A percentile compares a stretch with the other conserved stretches of the same genome.
phyloP scores from a whole-genome alignment of 1,140 invertebrate species.

The Drosophila orena region DNA sequence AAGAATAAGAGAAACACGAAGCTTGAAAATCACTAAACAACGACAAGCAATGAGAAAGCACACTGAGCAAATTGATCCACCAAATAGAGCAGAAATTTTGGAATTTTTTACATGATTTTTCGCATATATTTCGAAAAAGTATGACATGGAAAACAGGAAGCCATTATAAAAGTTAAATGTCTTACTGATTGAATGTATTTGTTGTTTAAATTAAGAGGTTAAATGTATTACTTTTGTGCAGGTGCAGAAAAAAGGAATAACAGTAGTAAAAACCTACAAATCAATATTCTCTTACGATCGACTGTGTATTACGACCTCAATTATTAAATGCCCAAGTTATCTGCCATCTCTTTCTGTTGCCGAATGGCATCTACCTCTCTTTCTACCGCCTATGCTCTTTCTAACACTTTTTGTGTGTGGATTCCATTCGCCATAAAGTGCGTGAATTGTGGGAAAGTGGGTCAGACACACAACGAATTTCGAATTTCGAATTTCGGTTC shows the following conservation, averaged over 20 bases:
- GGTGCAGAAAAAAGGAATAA: neutral
- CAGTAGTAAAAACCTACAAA: slow-evolving; percentile 16
- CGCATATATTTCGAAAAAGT: neutral
- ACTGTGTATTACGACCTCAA: slow-evolving; percentile 50
- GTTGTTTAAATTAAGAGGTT: neutral
- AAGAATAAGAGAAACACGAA: slow-evolving; percentile 49
- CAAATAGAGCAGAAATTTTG: no score
- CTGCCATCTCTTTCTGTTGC: neutral
- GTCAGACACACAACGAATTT: slow-evolving; percentile 65
- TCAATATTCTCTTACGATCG: slow-evolving; percentile 54
- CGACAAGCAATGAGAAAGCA: slow-evolving; percentile 31
- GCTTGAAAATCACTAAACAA: slow-evolving; percentile 40
- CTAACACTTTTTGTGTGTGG: slow-evolving; percentile 59
- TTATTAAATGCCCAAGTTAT: slow-evolving; percentile 46
- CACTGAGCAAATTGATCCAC: neutral
- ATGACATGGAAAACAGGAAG: neutral
- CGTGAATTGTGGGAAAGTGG: slow-evolving; percentile 75
- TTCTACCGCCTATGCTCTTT: slow-evolving; percentile 12
- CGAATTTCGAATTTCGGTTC: slow-evolving; percentile 68
- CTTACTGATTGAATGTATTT: no score
- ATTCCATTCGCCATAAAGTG: slow-evolving; percentile 80
- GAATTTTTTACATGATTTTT: neutral
- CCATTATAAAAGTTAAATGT: neutral
- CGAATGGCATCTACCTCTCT: neutral
- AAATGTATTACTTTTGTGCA: neutral